Conservation (phyloP, 2,113 vertebrate species). For the Thryonomys swinderianus region DNA sequence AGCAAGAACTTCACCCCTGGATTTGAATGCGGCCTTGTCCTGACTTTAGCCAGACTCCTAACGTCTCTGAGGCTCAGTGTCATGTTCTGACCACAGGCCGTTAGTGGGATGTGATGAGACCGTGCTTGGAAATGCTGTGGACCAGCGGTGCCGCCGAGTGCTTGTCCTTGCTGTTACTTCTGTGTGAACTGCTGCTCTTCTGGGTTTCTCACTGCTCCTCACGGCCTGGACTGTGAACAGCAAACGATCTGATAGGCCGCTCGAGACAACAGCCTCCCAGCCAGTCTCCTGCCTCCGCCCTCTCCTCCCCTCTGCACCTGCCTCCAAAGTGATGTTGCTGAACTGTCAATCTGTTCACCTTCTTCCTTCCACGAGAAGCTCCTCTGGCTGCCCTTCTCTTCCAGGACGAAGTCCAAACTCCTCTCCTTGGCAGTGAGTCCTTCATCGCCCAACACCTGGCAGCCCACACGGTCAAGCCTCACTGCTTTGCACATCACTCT, state of each 20-base stretch:
- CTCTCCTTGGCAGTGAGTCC: neutral
- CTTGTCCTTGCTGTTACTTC: neutral
- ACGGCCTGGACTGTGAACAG: neutral
- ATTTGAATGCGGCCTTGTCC: neutral
- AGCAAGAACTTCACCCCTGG: neutral
- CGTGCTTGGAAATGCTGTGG: accelerated
- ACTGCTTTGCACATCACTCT: neutral
- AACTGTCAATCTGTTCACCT: neutral
- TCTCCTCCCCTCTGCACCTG: neutral
- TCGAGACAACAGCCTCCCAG: neutral
- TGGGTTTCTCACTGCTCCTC: neutral
- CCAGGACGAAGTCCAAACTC: constrained; percentile 37
- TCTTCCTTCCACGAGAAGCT: neutral
- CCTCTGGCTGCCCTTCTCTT: constrained; percentile 17
- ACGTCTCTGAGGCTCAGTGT: neutral
- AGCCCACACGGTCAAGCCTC: neutral
- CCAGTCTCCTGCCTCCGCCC: neutral
- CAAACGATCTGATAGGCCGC: neutral
- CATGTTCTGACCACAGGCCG: neutral
- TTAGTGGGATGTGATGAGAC: neutral
- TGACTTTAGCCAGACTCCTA: neutral
- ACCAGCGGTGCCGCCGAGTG: too few relatives aligned
- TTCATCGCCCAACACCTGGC: neutral
- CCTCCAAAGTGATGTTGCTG: neutral
- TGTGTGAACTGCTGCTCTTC: neutral